Evolutionary conservation across 2,888 invertebrate species (phyloP).

Genomic region (Epirrhoe tristata): DNA sequence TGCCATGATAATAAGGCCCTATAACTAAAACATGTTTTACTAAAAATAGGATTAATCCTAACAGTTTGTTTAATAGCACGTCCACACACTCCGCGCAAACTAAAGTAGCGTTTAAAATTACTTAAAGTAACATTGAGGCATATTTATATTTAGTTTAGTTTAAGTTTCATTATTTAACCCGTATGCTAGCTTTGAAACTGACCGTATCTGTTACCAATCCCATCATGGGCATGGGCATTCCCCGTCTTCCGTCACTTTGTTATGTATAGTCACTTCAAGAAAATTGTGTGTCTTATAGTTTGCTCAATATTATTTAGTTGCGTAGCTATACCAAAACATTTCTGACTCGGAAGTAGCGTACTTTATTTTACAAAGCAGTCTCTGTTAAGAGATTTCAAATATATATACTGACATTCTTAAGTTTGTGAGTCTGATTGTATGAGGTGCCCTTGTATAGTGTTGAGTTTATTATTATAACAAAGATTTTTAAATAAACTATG

Average conservation of each 20-base stretch:
- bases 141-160: slow-evolving; percentile 51
- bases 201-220: slow-evolving; percentile 71
- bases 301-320: slow-evolving; percentile 81
- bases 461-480: slow-evolving; percentile 83
- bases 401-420: slow-evolving; percentile 47
- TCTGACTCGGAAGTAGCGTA: slow-evolving; percentile 35
- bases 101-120: slow-evolving; percentile 21
- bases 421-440: slow-evolving; percentile 61
- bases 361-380: slow-evolving; percentile 42
- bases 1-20: slow-evolving; percentile 12
- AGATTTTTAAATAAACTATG: slow-evolving; percentile 83
- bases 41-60: slow-evolving; percentile 25
- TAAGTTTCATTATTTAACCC: slow-evolving; percentile 49
- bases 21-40: slow-evolving; percentile 18
- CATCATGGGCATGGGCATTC: slow-evolving; percentile 67
- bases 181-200: slow-evolving; percentile 36
- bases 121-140: slow-evolving; percentile 33
- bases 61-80: slow-evolving; percentile 27
- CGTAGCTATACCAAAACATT: slow-evolving; percentile 69
- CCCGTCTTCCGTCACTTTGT: slow-evolving; percentile 78
- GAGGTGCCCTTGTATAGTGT: slow-evolving; percentile 80
- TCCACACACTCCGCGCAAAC: slow-evolving; percentile 26
- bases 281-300: slow-evolving; percentile 42
- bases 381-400: slow-evolving; percentile 33
- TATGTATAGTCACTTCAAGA: slow-evolving; percentile 69